Evolutionary conservation across 2,113 vertebrate species (phyloP).

Genomic region (Chaenocephalus aceratus): DNA sequence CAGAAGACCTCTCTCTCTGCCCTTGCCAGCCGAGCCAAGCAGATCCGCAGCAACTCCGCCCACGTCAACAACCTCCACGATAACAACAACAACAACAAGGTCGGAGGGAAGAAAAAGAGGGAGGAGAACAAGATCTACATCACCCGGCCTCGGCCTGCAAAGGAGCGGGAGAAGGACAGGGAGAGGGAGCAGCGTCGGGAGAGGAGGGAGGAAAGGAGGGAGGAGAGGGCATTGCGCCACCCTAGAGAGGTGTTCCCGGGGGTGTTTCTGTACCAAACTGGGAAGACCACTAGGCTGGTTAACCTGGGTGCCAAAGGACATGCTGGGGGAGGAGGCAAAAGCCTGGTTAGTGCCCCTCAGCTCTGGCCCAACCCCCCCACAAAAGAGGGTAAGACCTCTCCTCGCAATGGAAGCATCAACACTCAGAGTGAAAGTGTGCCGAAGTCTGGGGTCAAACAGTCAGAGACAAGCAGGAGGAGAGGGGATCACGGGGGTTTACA

Average conservation of each 20-base stretch:
- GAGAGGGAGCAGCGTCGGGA: slow-evolving; percentile 73
- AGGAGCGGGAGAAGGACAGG: slow-evolving; percentile 73
- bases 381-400: slow-evolving; percentile 65
- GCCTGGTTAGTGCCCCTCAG: slow-evolving; percentile 71
- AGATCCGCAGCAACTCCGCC: slow-evolving; percentile 82
- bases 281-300: slow-evolving; percentile 85
- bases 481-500: slow-evolving; percentile 18
- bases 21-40: slow-evolving; percentile 84
- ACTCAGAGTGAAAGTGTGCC: slow-evolving; percentile 61
- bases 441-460: slow-evolving; percentile 40
- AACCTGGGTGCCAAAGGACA: slow-evolving; percentile 81
- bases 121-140: slow-evolving; percentile 91
- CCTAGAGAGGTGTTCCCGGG: slow-evolving; percentile 86
- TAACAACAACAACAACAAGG: slow-evolving; percentile 36
- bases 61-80: slow-evolving; percentile 58
- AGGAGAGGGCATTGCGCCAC: slow-evolving; percentile 71
- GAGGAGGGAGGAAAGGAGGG: slow-evolving; percentile 68
- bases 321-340: slow-evolving; percentile 58
- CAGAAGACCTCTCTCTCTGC: slow-evolving; percentile 82
- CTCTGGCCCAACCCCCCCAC: slow-evolving; percentile 75
- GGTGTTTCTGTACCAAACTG: slow-evolving; percentile 88
- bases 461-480: slow-evolving; percentile 61
- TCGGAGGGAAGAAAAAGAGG: slow-evolving; percentile 62
- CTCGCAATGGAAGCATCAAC: slow-evolving; percentile 74
- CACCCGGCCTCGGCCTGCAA: slow-evolving; percentile 87